Conservation (phyloP, 2,113 vertebrate species). For the Aix galericulata region DNA sequence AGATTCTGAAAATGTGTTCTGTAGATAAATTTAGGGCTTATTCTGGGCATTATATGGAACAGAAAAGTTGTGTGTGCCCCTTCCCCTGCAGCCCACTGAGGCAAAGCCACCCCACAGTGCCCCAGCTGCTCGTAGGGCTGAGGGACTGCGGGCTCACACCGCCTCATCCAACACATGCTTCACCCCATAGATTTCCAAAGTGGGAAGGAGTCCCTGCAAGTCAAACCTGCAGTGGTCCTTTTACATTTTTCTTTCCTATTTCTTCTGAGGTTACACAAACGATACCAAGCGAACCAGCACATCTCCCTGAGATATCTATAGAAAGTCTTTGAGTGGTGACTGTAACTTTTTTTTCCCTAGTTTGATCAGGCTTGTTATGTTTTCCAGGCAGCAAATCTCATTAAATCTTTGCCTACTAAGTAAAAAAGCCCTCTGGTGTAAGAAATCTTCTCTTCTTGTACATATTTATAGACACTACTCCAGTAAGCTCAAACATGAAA, state of each 20-base stretch:
- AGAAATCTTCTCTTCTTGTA: slow-evolving; percentile 14
- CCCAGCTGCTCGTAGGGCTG: neutral
- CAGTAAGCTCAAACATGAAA: slow-evolving; percentile 33
- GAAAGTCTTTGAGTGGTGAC: neutral
- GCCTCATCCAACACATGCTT: neutral
- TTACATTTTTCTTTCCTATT: neutral
- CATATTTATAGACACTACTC: slow-evolving; percentile 40
- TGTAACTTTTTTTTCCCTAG: neutral
- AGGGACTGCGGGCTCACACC: neutral
- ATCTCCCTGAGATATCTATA: neutral
- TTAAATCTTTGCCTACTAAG: neutral
- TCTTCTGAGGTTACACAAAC: neutral
- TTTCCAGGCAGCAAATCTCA: slow-evolving; percentile 7
- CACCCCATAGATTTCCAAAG: neutral
- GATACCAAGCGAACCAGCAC: neutral
- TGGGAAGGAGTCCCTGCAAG: neutral
- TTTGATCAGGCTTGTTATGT: neutral
- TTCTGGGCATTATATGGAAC: neutral
- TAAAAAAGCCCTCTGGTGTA: neutral
- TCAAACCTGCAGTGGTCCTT: neutral
- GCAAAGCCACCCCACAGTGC: neutral
- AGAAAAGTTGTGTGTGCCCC: accelerated
- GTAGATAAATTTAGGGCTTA: neutral
- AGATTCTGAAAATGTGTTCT: neutral
- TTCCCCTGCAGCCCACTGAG: neutral